Evolutionary conservation across 2,888 invertebrate genomes (phyloP).

Genomic region (Aspidiotus rigidus): DNA sequence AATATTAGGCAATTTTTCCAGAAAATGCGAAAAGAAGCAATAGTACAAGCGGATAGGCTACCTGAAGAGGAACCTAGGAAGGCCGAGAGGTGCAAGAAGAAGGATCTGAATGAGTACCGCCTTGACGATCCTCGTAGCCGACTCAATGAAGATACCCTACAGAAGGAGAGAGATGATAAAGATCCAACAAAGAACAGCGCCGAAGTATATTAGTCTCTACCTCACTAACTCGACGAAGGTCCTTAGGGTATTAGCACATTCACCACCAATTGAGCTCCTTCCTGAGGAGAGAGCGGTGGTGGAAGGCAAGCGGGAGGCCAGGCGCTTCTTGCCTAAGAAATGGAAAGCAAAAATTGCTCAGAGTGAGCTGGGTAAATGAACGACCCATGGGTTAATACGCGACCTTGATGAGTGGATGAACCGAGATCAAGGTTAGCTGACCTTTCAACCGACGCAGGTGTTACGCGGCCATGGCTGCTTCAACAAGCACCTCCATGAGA

Average conservation of each 20-base stretch:
- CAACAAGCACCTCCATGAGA: neutral
- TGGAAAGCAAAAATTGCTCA: too few species aligned
- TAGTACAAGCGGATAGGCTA: too few species aligned
- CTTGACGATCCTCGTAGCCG: too few species aligned
- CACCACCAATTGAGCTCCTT: neutral
- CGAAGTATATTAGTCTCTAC: neutral
- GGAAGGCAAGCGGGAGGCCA: too few species aligned
- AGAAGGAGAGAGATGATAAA: too few species aligned
- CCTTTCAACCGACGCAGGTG: neutral
- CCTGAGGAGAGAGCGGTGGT: too few species aligned
- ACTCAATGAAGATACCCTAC: neutral
- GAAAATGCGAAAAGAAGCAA: too few species aligned
- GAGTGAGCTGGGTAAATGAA: too few species aligned
- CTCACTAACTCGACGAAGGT: neutral
- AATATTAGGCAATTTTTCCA: too few species aligned
- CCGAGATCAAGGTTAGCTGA: neutral
- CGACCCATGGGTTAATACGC: too few species aligned
- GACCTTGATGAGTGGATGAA: too few species aligned
- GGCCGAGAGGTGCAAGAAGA: neutral
- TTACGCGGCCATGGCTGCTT: neutral
- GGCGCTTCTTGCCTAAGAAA: too few species aligned
- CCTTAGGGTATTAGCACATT: neutral
- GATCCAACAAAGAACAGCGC: neutral
- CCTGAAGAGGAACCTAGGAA: neutral
- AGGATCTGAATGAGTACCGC: neutral